Conservation (phyloP, 2,113 vertebrate genomes). For the Emydocephalus ijimae region DNA sequence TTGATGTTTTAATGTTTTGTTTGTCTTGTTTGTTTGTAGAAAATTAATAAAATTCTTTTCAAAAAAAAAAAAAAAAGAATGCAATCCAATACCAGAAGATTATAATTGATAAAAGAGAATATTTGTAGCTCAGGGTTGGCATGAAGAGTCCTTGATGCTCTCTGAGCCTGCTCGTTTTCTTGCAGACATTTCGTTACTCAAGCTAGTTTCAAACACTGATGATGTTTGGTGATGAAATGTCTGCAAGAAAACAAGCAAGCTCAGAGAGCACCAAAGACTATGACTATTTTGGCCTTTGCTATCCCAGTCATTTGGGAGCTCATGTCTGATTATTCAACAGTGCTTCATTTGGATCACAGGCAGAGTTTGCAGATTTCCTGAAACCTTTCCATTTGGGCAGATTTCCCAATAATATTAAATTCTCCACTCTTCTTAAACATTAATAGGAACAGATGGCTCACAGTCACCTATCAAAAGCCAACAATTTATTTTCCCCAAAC, state of each 20-base stretch:
- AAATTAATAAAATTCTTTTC: too few species aligned
- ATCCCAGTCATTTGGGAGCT: neutral
- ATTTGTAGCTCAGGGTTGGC: neutral
- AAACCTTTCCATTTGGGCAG: neutral
- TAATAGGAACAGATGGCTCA: neutral
- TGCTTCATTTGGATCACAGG: neutral
- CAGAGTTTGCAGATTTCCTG: neutral
- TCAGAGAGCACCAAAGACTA: neutral
- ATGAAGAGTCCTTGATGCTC: neutral
- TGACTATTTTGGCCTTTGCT: neutral
- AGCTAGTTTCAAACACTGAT: neutral
- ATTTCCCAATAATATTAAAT: slow-evolving; percentile 4
- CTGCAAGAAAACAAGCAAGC: neutral
- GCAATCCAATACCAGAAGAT: neutral
- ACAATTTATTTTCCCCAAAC: neutral
- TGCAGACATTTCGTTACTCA: neutral
- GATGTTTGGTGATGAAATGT: neutral
- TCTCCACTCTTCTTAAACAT: neutral
- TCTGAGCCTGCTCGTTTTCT: neutral
- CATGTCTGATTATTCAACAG: neutral
- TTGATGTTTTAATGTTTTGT: too few species aligned
- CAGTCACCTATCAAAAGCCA: neutral
- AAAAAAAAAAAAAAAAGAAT: too few species aligned
- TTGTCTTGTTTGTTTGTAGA: too few species aligned
- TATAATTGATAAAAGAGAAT: neutral